A percentile compares a stretch with the other conserved stretches of the same genome.
Evolutionary conservation across 2,888 invertebrate genomes (phyloP).

Genomic region (Thyatira batis): DNA sequence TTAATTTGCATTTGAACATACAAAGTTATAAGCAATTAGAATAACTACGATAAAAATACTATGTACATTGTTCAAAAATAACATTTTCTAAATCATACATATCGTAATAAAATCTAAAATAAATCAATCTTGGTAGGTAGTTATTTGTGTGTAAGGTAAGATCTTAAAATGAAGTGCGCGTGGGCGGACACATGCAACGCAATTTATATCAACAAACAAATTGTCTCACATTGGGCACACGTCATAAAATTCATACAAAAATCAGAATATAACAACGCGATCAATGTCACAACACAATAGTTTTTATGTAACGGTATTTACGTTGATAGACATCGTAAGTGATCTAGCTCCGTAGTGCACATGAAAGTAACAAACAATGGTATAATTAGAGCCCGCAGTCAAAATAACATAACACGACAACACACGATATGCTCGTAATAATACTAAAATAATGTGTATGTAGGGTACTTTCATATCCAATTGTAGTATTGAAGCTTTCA

Average conservation of each 20-base stretch:
- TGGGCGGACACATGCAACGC: no score
- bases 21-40: not conserved
- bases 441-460: not conserved
- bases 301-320: slow-evolving; percentile 54
- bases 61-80: no score
- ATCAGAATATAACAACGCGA: slow-evolving; percentile 35
- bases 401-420: slow-evolving; percentile 14
- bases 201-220: no score
- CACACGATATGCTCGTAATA: slow-evolving; percentile 1
- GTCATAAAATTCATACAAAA: slow-evolving; percentile 13
- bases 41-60: no score
- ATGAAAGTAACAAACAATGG: slow-evolving; percentile 20
- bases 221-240: not conserved
- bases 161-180: no score
- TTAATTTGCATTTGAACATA: not conserved
- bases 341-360: slow-evolving; percentile 17
- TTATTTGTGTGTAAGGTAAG: no score
- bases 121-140: no score
- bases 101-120: no score
- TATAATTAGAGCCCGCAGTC: slow-evolving; percentile 13
- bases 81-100: no score
- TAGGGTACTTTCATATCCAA: not conserved
- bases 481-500: not conserved
- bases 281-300: slow-evolving; percentile 63
- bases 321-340: slow-evolving; percentile 36